A percentile compares a stretch with the other conserved stretches of the same genome.
Conservation (phyloP, 2,888 invertebrate genomes). For the Chaetogeoica ovagalla region DNA sequence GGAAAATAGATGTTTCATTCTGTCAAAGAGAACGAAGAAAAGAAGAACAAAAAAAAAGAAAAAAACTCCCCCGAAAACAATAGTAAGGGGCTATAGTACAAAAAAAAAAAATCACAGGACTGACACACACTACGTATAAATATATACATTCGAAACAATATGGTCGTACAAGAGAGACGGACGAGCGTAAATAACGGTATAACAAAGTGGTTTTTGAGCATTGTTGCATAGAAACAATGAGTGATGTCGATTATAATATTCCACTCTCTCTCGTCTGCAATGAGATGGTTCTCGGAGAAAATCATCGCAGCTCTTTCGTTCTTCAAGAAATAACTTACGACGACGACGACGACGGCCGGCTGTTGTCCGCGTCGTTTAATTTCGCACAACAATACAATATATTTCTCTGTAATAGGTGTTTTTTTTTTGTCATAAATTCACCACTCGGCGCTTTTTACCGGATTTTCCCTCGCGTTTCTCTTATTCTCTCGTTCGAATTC, state of each 20-base stretch:
- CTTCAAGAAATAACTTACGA: too few species aligned
- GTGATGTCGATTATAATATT: constrained; percentile 33
- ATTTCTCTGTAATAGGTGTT: too few species aligned
- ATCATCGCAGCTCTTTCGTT: not conserved
- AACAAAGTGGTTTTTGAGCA: constrained; percentile 35
- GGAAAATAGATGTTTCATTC: constrained; percentile 45
- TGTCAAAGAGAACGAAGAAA: constrained; percentile 26
- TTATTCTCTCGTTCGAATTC: too few species aligned
- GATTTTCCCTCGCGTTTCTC: too few species aligned
- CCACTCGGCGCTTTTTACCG: too few species aligned
- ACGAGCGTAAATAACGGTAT: constrained; percentile 23
- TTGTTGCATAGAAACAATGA: constrained; percentile 46
- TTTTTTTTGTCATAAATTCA: too few species aligned
- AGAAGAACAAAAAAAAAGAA: not conserved
- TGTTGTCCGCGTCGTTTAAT: too few species aligned
- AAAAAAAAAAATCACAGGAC: not conserved
- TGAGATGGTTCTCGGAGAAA: constrained; percentile 1
- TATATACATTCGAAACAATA: constrained; percentile 12
- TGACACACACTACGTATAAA: not conserved
- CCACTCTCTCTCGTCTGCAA: not conserved
- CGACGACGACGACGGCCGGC: too few species aligned
- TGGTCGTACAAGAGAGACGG: not conserved
- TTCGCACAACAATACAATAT: too few species aligned
- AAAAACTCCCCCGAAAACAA: constrained; percentile 10
- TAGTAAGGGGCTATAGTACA: constrained; percentile 20